phyloP scores from a whole-genome alignment of 2,888 invertebrate genomes.

The Lithophane ornitopus region DNA sequence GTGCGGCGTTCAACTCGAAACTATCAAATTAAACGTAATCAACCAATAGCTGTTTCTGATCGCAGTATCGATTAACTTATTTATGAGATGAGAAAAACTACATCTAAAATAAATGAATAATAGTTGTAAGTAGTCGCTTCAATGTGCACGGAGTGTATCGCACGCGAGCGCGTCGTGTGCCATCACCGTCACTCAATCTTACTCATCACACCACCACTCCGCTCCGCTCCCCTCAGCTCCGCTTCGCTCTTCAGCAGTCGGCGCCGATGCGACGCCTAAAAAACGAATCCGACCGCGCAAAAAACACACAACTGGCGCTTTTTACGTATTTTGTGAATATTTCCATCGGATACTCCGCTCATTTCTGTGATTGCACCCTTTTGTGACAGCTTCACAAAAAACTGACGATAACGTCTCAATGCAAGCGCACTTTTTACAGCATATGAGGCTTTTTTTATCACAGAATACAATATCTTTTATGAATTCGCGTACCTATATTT shows the following conservation, averaged over 20 bases:
- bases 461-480: slow-evolving; percentile 61
- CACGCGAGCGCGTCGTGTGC: slow-evolving; percentile 18
- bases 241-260: neutral
- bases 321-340: slow-evolving; percentile 72
- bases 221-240: neutral
- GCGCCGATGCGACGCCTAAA: slow-evolving; percentile 22
- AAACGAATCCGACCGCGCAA: slow-evolving; percentile 69
- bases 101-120: slow-evolving; percentile 7
- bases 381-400: slow-evolving; percentile 64
- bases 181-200: slow-evolving; percentile 17
- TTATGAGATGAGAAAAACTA: slow-evolving; percentile 2
- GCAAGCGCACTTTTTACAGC: slow-evolving; percentile 63
- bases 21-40: slow-evolving; percentile 16
- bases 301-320: slow-evolving; percentile 76
- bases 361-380: slow-evolving; percentile 78
- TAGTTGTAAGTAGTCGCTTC: neutral
- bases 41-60: neutral
- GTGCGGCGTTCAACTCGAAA: slow-evolving; percentile 4
- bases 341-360: slow-evolving; percentile 61
- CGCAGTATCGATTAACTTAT: neutral
- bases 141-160: slow-evolving; percentile 2
- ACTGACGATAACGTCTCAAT: slow-evolving; percentile 81
- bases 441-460: slow-evolving; percentile 55
- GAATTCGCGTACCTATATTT: slow-evolving; percentile 72
- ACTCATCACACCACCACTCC: neutral